Base-by-base conservation (phyloP, 2,888 invertebrate genomes). In the Nudaria mundana region DNA sequence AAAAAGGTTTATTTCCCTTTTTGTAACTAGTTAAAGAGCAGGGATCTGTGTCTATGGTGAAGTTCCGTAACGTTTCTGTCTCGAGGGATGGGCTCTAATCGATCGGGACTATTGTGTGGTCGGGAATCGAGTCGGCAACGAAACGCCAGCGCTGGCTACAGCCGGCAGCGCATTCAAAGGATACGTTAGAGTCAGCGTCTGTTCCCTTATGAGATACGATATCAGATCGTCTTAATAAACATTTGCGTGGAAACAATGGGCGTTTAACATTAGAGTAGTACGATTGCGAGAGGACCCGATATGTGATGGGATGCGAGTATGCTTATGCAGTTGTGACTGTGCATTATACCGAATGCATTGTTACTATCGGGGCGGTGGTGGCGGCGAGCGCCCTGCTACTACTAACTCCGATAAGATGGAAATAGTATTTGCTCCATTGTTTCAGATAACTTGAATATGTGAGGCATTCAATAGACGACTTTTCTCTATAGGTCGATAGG, bases 161-260 rank as follows among this genome's bases (percentile, higher is more conserved):
- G 35, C 32, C 30, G 35, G 49, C 48, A 60, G 56, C 49, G 71
- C 67, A 81, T 83, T 83, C 71, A 79, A 69, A 69, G 73, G 82
- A 81, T 68, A 82, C 84, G 82, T 76, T 78, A 75, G 78, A 73
- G 72, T 73, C 68, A 73, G 57, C 72, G 77, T 64, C 75, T 66
- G 71, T 71, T 73, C 78, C 79, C 76, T 76, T 74, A 78, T 66
- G 76, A 73, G 79, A 81, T 81, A 78, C 66, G 73, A 55, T 86
- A 87, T 87, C 86, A 73, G 86, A 87, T 87, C 77, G 78, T 83
- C 87, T 86, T 87, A 86, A 83, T 86, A 85, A 85, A 85, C 86
- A 85, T 82, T 82, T 64, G 77, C 69, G 63, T 60, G 77, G 75
- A 81, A 81, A 87, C 86, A 87, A 87, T 81, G 71, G 68, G 51